Evolutionary conservation across 2,888 invertebrate genomes (phyloP).

Genomic region (Nomada ruficornis): DNA sequence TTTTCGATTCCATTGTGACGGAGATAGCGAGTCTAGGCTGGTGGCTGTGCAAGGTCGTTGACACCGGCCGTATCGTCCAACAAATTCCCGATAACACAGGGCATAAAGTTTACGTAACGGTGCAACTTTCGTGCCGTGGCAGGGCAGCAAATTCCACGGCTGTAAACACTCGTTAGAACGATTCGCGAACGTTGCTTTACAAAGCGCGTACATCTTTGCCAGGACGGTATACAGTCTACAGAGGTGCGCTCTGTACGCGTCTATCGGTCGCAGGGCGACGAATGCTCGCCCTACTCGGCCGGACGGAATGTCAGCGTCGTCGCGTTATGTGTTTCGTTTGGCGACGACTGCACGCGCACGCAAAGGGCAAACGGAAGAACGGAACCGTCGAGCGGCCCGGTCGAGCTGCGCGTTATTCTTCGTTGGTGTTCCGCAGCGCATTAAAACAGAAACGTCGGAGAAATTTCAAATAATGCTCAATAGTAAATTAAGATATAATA

Average conservation of each 20-base stretch:
- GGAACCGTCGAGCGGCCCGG: too few species aligned
- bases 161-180: neutral
- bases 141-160: neutral
- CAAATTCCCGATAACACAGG: neutral
- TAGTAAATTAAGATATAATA: constrained; percentile 83
- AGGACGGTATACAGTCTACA: too few species aligned
- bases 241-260: too few species aligned
- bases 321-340: too few species aligned
- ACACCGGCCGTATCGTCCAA: constrained; percentile 10
- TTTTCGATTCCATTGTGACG: constrained; percentile 26
- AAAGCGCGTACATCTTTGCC: neutral
- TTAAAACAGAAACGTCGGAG: constrained; percentile 75
- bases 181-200: neutral
- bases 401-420: constrained; percentile 1
- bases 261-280: too few species aligned
- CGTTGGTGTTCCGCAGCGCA: constrained; percentile 51
- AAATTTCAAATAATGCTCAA: constrained; percentile 80
- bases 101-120: neutral
- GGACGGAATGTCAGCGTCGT: too few species aligned
- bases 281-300: too few species aligned
- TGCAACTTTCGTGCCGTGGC: neutral
- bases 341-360: neutral
- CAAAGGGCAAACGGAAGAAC: neutral
- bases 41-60: constrained; percentile 16
- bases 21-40: constrained; percentile 10